A percentile compares a stretch with the other conserved stretches of the same genome.
Conservation (phyloP, 1,140 invertebrate species). For the Myzus persicae region DNA sequence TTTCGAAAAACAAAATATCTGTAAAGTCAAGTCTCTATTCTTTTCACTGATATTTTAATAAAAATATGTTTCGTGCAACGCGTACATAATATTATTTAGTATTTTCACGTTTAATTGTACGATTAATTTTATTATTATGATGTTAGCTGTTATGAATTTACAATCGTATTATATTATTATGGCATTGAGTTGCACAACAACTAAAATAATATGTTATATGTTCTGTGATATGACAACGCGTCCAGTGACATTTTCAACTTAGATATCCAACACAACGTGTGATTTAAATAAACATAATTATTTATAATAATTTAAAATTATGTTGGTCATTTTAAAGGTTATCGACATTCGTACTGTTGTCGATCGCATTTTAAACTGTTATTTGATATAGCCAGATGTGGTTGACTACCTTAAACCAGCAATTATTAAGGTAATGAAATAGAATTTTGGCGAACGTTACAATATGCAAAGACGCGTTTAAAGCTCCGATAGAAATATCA, state of each 20-base stretch:
- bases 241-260: not conserved
- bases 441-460: not conserved
- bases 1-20: too few relatives aligned
- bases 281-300: not conserved
- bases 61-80: too few relatives aligned
- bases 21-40: too few relatives aligned
- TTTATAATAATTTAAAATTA: not conserved
- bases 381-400: not conserved
- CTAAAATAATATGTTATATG: not conserved
- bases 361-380: not conserved
- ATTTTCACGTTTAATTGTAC: too few relatives aligned
- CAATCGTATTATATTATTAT: too few relatives aligned
- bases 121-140: too few relatives aligned
- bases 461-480: not conserved
- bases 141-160: too few relatives aligned
- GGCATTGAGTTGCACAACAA: not conserved
- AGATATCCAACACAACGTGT: not conserved
- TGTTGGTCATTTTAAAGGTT: not conserved
- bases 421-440: not conserved
- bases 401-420: not conserved
- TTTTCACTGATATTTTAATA: too few relatives aligned
- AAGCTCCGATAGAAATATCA: not conserved
- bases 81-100: too few relatives aligned
- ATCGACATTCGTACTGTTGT: not conserved
- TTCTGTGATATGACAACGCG: not conserved